Conservation (phyloP, 2,888 invertebrate genomes). For the Oxystoma pomonae region DNA sequence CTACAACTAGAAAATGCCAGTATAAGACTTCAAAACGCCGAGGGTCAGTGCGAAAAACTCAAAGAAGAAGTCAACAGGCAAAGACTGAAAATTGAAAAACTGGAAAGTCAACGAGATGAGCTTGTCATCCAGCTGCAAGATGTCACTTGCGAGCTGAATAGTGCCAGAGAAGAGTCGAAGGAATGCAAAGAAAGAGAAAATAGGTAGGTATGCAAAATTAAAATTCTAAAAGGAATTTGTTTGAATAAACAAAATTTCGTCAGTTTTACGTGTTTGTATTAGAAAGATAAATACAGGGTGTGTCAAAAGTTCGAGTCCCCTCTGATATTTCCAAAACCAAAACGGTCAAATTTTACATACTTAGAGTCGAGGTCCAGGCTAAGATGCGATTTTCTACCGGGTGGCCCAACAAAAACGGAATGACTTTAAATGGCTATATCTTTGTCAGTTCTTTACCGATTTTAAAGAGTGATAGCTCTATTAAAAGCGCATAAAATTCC, state of each 20-base stretch:
- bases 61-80: constrained; percentile 65
- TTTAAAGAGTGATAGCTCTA: too few relatives aligned
- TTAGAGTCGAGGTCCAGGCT: too few relatives aligned
- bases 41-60: constrained; percentile 61
- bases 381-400: too few relatives aligned
- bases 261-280: not conserved
- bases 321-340: too few relatives aligned
- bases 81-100: constrained; percentile 60
- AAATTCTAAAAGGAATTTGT: too few relatives aligned
- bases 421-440: too few relatives aligned
- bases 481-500: too few relatives aligned
- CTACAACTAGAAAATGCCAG: constrained; percentile 72
- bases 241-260: not conserved
- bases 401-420: too few relatives aligned
- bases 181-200: constrained; percentile 42
- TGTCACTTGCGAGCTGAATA: constrained; percentile 50
- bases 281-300: not conserved
- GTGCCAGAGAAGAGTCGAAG: constrained; percentile 48
- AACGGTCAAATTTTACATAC: not conserved
- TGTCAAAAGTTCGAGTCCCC: too few relatives aligned
- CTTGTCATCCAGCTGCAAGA: constrained; percentile 55
- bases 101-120: constrained; percentile 53
- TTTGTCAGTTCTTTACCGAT: too few relatives aligned
- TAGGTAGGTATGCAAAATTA: constrained; percentile 41
- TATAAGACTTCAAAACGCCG: constrained; percentile 65